A percentile compares a stretch with the other conserved stretches of the same genome.
These are phyloP conservation scores for Poecilia latipinna DNA, from an alignment of 2,113 vertebrate genomes.

Conservation along the genomic window DNA sequence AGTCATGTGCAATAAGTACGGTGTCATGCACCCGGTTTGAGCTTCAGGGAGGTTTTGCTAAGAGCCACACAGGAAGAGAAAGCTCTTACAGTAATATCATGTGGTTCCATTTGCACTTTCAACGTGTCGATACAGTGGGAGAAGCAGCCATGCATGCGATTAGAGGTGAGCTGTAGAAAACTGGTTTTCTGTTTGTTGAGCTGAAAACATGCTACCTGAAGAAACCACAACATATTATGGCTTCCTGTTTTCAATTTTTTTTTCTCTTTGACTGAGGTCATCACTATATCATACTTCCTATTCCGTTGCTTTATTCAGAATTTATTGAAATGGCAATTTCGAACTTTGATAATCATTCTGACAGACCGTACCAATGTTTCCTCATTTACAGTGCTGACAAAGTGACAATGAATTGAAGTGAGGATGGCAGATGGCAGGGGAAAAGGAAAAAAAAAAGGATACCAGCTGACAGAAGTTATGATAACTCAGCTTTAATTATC, in stretches of 20 bases:
- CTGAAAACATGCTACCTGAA: neutral
- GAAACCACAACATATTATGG: neutral
- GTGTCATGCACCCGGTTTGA: neutral
- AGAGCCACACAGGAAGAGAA: neutral
- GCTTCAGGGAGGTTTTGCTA: neutral
- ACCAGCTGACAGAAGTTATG: constrained; percentile 24
- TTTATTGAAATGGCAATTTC: too few relatives aligned
- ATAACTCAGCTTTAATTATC: constrained; percentile 29
- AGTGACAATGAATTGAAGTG: too few relatives aligned
- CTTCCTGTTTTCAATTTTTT: neutral
- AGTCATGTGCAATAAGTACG: neutral
- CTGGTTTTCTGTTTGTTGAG: constrained; percentile 4
- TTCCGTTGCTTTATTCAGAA: constrained; percentile 10
- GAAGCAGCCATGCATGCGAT: constrained; percentile 26
- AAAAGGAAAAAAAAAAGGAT: neutral
- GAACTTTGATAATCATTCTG: too few relatives aligned
- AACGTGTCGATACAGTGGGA: constrained; percentile 24
- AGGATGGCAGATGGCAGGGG: neutral
- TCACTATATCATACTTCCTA: neutral
- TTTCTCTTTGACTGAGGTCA: neutral
- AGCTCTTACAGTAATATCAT: constrained; percentile 3
- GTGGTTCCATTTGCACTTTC: constrained; percentile 25
- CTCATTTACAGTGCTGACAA: too few relatives aligned
- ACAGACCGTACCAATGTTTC: too few relatives aligned
- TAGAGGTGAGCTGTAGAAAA: constrained; percentile 13